Evolutionary conservation across 2,797 vertebrate species (phyloP).

Genomic region (Gymnodraco acuticeps): DNA sequence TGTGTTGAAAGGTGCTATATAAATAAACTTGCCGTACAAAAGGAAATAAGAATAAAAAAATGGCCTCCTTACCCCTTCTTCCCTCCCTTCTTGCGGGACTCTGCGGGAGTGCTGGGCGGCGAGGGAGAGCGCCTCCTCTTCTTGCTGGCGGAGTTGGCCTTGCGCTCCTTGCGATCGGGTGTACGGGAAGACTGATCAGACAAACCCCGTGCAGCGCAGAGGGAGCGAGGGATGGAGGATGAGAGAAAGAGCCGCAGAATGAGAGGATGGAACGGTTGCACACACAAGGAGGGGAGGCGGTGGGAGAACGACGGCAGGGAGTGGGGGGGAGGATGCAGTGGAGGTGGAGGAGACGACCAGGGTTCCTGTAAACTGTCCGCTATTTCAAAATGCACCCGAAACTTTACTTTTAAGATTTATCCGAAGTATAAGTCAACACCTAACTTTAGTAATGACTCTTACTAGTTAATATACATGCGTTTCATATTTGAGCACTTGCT

Average conservation of each 20-base stretch:
- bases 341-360: constrained; percentile 68
- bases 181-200: constrained; percentile 95
- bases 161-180: constrained; percentile 97
- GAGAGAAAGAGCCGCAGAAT: constrained; percentile 89
- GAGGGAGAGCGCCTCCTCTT: constrained; percentile 97
- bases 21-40: too few species aligned
- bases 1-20: too few species aligned
- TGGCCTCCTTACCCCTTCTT: constrained; percentile 91
- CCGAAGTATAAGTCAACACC: neutral
- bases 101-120: constrained; percentile 90
- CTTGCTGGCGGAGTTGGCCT: constrained; percentile 90
- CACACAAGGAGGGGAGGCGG: constrained; percentile 79
- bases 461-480: neutral
- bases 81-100: constrained; percentile 95
- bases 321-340: constrained; percentile 57
- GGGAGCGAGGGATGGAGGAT: constrained; percentile 87
- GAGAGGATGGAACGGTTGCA: constrained; percentile 87
- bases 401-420: neutral
- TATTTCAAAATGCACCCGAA: neutral
- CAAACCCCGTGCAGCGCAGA: constrained; percentile 79
- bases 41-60: neutral
- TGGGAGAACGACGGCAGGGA: constrained; percentile 49
- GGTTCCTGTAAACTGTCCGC: constrained; percentile 61
- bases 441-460: neutral
- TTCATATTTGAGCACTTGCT: neutral